Conservation (phyloP, 2,113 vertebrate species). For the Furnarius figulus region DNA sequence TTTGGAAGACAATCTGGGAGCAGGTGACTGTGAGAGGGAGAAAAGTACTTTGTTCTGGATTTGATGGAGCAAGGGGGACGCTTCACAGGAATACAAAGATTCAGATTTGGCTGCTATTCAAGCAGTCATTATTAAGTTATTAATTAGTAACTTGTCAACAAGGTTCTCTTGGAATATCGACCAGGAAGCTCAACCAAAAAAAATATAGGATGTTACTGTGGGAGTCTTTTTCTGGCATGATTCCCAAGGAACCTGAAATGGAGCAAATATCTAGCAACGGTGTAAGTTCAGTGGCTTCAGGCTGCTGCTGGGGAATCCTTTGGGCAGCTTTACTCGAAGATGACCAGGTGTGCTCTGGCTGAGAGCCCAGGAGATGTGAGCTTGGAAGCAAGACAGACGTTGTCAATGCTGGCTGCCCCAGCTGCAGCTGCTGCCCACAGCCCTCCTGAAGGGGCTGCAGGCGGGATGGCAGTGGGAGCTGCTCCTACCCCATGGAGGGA, state of each 20-base stretch:
- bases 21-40: background rate
- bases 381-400: background rate
- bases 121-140: background rate
- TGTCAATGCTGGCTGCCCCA: background rate
- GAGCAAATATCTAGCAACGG: background rate
- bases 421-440: background rate
- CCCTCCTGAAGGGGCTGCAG: background rate
- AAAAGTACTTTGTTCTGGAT: background rate
- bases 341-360: background rate
- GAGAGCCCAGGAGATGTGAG: fast-evolving
- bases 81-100: background rate
- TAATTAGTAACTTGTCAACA: conserved; percentile 16
- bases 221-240: background rate
- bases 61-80: background rate
- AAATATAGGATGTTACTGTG: background rate
- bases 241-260: background rate
- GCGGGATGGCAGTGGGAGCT: background rate
- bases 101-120: background rate
- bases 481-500: background rate
- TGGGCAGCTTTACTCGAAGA: background rate
- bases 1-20: background rate
- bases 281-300: background rate
- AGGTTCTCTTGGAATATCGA: background rate
- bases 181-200: background rate
- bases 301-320: background rate